Conservation (phyloP, 2,113 vertebrate species). For the Trachemys scripta region DNA sequence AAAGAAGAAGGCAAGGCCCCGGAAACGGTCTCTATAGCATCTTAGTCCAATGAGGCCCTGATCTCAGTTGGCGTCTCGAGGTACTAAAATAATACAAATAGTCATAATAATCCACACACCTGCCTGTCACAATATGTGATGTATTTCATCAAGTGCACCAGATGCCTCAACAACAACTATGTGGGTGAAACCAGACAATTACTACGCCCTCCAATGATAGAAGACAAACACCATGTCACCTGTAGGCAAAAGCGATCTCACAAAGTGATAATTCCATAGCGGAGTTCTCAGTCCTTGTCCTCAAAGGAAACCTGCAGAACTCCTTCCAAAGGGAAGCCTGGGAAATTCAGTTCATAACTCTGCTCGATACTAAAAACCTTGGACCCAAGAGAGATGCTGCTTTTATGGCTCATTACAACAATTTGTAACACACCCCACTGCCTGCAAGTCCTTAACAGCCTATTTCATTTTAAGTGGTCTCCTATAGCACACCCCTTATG, state of each 20-base stretch:
- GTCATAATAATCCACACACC: neutral
- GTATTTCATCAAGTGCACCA: neutral
- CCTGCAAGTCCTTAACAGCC: too few relatives aligned
- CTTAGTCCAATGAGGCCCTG: neutral
- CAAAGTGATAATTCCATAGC: neutral
- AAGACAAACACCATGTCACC: neutral
- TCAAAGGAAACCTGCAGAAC: neutral
- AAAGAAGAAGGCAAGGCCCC: neutral
- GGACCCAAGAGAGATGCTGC: neutral
- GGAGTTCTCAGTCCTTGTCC: neutral
- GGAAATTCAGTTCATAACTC: neutral
- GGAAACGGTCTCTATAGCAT: neutral
- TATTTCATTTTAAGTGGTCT: neutral
- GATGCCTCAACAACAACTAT: neutral
- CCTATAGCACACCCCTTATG: too few relatives aligned
- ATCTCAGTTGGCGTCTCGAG: accelerated
- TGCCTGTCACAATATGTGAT: neutral
- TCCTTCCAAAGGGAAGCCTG: neutral
- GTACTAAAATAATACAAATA: accelerated
- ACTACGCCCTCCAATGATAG: neutral
- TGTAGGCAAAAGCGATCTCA: neutral
- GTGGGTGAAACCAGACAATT: neutral
- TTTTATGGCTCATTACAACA: neutral
- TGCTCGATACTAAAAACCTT: neutral
- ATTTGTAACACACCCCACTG: neutral